These are phyloP conservation scores for Candoia aspera DNA, from an alignment of 2,113 vertebrate species.

Conservation along the genomic window DNA sequence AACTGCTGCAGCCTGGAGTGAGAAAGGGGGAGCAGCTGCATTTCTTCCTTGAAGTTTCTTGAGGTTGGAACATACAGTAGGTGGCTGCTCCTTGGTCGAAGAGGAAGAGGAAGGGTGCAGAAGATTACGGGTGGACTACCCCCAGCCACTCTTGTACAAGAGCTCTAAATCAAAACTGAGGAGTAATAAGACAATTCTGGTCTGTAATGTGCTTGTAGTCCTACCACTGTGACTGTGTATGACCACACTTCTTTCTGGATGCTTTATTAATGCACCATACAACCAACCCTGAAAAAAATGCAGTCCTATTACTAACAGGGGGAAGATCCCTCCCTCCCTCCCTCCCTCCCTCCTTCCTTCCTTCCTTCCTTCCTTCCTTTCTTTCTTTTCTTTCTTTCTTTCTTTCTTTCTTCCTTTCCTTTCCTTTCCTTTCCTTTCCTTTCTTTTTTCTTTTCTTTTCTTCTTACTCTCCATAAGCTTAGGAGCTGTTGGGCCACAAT, in stretches of 20 bases:
- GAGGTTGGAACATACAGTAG: background rate
- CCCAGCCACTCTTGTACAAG: background rate
- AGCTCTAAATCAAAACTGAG: background rate
- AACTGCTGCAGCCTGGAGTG: background rate
- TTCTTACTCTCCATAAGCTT: background rate
- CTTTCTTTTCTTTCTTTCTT: background rate
- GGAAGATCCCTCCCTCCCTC: background rate
- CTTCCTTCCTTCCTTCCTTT: background rate
- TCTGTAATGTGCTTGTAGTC: background rate
- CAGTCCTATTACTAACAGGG: background rate
- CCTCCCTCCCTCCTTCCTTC: background rate
- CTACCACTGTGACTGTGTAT: background rate
- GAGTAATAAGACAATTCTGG: background rate
- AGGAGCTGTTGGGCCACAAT: conserved; percentile 12
- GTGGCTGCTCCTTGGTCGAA: background rate
- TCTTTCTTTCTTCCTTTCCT: background rate
- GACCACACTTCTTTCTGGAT: background rate
- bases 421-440: background rate
- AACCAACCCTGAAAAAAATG: background rate
- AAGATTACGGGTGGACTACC: background rate
- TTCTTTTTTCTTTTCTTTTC: background rate
- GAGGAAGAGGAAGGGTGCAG: background rate
- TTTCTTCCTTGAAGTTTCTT: background rate
- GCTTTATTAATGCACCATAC: background rate
- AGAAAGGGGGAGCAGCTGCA: background rate